Evolutionary conservation across 2,888 invertebrate species (phyloP), one percentile per base, ranked within the genome.

Genomic region (Tuberolachnus salignus): DNA sequence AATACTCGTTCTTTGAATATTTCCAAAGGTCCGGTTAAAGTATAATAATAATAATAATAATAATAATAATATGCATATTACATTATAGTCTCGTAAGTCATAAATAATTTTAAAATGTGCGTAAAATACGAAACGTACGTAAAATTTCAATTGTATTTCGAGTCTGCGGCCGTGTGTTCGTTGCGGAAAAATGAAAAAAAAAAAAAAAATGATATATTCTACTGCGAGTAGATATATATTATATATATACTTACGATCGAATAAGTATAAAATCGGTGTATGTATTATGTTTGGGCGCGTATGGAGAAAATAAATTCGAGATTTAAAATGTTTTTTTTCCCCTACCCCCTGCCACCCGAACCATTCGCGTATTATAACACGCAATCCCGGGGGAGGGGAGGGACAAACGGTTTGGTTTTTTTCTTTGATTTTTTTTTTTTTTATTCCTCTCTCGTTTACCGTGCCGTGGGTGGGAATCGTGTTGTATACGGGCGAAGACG

Each of bases 11-110:
- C 21, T 61, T 10, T 34, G 0, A 19, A 26, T 44, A 44, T 11
- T 49, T 34, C 19, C 49, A 34, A 49, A 49, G n/a, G 14, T 26
- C 19, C 14, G 14, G 49, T 51, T 49, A 10, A 72, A 34, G 9
- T 21, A 42, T 21, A 59, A 53, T 55, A 55, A n/a, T n/a, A n/a
- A n/a, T n/a, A n/a, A n/a, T n/a, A n/a, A n/a, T n/a, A n/a, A n/a
- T n/a, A n/a, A n/a, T n/a, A n/a, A n/a, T n/a, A n/a, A n/a, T n/a
- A n/a, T n/a, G n/a, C n/a, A n/a, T n/a, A n/a, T n/a, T n/a, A n/a
- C n/a, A n/a, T n/a, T n/a, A n/a, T 16, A 11, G 19, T 55, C 10
- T 55, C 70, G 10, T 55, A 70, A 70, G 55, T 70, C 21, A 55
- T 23, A 70, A 21, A 34, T 6, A 34, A 70, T 70, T 70, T 42